phyloP scores from a whole-genome alignment of 2,888 invertebrate species.

The Perithous albicinctus region DNA sequence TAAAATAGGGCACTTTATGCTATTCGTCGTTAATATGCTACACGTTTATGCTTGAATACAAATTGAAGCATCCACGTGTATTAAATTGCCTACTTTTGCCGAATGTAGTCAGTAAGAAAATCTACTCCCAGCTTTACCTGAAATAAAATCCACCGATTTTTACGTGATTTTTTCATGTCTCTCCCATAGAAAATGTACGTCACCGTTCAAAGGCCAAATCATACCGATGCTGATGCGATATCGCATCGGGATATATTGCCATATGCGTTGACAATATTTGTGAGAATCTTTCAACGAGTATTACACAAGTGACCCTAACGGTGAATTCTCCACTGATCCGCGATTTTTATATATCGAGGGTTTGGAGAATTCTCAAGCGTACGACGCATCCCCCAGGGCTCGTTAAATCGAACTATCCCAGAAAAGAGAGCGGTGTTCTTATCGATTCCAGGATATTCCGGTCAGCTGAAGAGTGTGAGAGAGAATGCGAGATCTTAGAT shows the following conservation, averaged over 20 bases:
- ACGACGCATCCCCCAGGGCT: conserved; percentile 18
- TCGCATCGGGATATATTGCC: too few relatives aligned
- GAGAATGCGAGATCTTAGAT: conserved; percentile 26
- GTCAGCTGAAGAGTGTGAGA: conserved; percentile 22
- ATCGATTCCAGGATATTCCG: conserved; percentile 39
- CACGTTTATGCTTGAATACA: too few relatives aligned
- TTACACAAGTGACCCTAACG: conserved; percentile 9
- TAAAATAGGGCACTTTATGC: too few relatives aligned
- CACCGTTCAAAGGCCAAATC: background rate
- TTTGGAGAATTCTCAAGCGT: background rate
- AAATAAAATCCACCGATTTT: too few relatives aligned
- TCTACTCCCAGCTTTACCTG: too few relatives aligned
- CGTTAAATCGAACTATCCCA: conserved; percentile 32
- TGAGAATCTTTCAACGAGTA: background rate
- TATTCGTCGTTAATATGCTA: too few relatives aligned
- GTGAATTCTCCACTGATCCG: conserved; percentile 1
- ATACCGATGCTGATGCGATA: background rate
- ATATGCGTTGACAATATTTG: conserved; percentile 7
- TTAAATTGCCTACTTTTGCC: too few relatives aligned
- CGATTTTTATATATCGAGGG: conserved; percentile 34
- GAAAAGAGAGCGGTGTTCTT: conserved; percentile 24
- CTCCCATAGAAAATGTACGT: background rate
- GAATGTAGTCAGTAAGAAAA: too few relatives aligned
- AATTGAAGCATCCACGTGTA: too few relatives aligned
- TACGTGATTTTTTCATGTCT: too few relatives aligned